Percentiles rank a stretch among this genome's conserved stretches.
Evolutionary conservation across 2,113 vertebrate genomes (phyloP).

Genomic region (Periophthalmodon schlosseri): DNA sequence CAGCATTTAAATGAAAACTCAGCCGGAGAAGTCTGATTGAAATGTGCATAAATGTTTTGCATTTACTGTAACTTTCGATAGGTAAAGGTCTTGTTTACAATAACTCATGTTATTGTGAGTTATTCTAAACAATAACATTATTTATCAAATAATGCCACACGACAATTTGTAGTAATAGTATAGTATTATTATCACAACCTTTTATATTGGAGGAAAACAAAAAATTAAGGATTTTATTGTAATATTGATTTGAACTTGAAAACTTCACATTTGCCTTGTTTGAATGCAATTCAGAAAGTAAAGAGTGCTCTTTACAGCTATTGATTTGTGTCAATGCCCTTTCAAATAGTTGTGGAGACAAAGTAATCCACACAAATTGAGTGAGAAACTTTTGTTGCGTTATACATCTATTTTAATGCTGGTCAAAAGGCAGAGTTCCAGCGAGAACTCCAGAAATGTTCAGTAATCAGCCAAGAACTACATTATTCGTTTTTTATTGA

Average conservation of each 20-base stretch:
- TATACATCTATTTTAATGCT: neutral
- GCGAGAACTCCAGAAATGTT: too few species aligned
- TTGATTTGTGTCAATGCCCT: slow-evolving; percentile 7
- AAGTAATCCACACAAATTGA: neutral
- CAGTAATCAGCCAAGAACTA: neutral
- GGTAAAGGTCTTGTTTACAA: neutral
- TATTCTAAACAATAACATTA: neutral
- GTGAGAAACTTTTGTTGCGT: neutral
- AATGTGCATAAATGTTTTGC: slow-evolving; percentile 25
- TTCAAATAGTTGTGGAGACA: neutral
- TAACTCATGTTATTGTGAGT: neutral
- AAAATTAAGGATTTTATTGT: neutral
- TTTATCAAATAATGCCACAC: too few species aligned
- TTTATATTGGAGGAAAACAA: neutral
- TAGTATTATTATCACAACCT: neutral
- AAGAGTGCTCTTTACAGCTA: slow-evolving; percentile 17
- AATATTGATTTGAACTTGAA: slow-evolving; percentile 2
- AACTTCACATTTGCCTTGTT: slow-evolving; percentile 23
- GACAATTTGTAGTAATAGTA: too few species aligned
- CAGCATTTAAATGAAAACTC: slow-evolving; percentile 25
- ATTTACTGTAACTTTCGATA: slow-evolving; percentile 11
- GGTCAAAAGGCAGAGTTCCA: neutral
- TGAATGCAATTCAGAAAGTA: slow-evolving; percentile 40
- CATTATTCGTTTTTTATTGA: neutral
- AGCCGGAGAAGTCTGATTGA: slow-evolving; percentile 2